Conservation (phyloP, 2,797 vertebrate genomes). For the Thunnus albacares region DNA sequence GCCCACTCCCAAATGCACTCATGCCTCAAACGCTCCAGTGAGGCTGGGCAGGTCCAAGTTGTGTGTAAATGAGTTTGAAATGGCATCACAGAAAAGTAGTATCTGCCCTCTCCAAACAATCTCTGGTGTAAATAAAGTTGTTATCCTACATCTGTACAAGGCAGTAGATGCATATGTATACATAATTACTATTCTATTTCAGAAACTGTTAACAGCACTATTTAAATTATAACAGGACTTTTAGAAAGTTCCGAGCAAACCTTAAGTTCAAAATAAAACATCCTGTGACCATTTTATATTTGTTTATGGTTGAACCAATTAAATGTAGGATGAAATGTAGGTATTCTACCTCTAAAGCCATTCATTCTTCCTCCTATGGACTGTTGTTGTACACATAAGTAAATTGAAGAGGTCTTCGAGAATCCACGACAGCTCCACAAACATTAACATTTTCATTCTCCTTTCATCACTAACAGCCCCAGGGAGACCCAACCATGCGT, state of each 20-base stretch:
- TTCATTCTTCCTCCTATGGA: conserved; percentile 43
- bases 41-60: conserved; percentile 45
- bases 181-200: neutral
- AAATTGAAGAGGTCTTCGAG: conserved; percentile 71
- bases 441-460: conserved; percentile 85
- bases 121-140: conserved; percentile 25
- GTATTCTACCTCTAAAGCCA: conserved; percentile 29
- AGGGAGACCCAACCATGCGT: conserved; percentile 81
- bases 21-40: conserved; percentile 30
- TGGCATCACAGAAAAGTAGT: conserved; percentile 43
- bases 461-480: conserved; percentile 81
- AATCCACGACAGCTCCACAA: conserved; percentile 73
- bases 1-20: conserved; percentile 28
- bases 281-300: conserved; percentile 5
- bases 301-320: conserved; percentile 29
- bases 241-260: conserved; percentile 7
- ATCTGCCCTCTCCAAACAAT: conserved; percentile 41
- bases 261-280: neutral
- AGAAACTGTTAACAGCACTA: neutral
- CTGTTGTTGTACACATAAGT: conserved; percentile 41
- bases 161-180: neutral
- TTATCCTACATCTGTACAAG: conserved; percentile 13
- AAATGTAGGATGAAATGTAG: conserved; percentile 35
- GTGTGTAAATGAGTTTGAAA: conserved; percentile 68
- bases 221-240: conserved; percentile 6